Conservation (phyloP, 2,888 invertebrate species). For the Scaptomyza caliginosa region DNA sequence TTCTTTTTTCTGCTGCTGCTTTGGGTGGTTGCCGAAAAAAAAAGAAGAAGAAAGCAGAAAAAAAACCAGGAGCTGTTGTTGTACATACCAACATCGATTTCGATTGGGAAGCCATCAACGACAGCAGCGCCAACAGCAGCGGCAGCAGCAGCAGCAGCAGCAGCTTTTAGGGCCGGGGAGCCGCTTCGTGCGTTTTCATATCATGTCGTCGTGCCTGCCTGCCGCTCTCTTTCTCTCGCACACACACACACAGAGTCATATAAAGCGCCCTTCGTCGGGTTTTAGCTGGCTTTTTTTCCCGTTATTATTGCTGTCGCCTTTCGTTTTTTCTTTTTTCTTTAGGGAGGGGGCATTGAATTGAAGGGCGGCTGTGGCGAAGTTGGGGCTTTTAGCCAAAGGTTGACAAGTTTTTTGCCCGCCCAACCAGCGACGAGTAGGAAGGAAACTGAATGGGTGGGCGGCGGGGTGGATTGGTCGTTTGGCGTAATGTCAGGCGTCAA, state of each 20-base stretch:
- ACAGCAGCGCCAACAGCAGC: constrained; percentile 49
- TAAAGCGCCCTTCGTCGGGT: constrained; percentile 46
- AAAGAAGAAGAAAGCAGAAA: constrained; percentile 13
- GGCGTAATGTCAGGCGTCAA: constrained; percentile 47
- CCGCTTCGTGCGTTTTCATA: constrained; percentile 58
- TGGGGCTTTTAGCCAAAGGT: constrained; percentile 54
- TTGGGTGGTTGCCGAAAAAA: constrained; percentile 57
- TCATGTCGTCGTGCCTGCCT: constrained; percentile 45
- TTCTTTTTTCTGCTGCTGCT: constrained; percentile 19
- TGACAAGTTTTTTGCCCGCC: constrained; percentile 77
- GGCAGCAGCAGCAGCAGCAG: constrained; percentile 13
- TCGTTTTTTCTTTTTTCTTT: constrained; percentile 16
- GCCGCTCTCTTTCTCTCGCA: constrained; percentile 7
- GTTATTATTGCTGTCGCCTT: constrained; percentile 1
- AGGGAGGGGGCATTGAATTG: constrained; percentile 66
- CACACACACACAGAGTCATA: not conserved
- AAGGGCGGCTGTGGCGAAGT: constrained; percentile 47
- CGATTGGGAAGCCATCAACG: constrained; percentile 84
- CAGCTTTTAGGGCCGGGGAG: constrained; percentile 37
- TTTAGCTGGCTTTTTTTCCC: constrained; percentile 27
- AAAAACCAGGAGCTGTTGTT: constrained; percentile 33
- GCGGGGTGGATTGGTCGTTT: not conserved
- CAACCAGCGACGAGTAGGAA: constrained; percentile 71
- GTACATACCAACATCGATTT: constrained; percentile 83
- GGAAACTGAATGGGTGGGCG: too few relatives aligned